Evolutionary conservation across 2,113 vertebrate genomes (phyloP), one percentile per base, ranked within the genome.

Genomic region (Heterotis niloticus): DNA sequence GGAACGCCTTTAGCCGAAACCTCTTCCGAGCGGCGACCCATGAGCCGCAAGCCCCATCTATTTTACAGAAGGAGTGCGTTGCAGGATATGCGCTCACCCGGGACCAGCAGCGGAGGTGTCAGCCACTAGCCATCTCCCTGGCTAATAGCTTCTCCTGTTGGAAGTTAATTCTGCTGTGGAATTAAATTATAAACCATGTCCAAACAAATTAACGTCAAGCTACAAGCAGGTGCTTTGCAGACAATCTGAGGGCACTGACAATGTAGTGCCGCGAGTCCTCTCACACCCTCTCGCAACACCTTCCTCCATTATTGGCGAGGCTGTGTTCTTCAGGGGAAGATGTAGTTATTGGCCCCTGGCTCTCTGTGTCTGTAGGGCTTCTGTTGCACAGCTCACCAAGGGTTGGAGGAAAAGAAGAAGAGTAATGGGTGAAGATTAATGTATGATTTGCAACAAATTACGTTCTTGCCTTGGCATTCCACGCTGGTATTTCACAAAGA

Each of bases 181-280:
- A 92, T 94, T 89, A 88, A 91, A 92, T 92, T 90, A 89, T 88
- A 91, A 91, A 88, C 81, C 80, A 76, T 83, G 82, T 92, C 86
- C 91, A 90, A 92, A 91, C 83, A 88, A 83, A 90, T 92, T 89
- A 92, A 83, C 77, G 80, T 93, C 91, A 93, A 89, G 73, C 65
- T 17, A 74, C 83, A 86, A 91, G 84, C 87, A 91, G 85, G 81
- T 87, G 90, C 86, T 64, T 83, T 80, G 89, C 78, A 88, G 88
- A 90, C 88, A 87, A 81, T 85, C 83, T 52, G 78, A 78, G 88
- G 87, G 83, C 87, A 88, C 86, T 89, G 80, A 85, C 86, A 90
- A 90, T 93, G 87, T 88, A 82, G 85, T 75, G 75, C 88, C 82
- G 82, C 75, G 86, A 83, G 82, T 81, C 81, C 82, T 54, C 9